phyloP scores from a whole-genome alignment of 1,140 invertebrate species.

The Drosophila ananassae region DNA sequence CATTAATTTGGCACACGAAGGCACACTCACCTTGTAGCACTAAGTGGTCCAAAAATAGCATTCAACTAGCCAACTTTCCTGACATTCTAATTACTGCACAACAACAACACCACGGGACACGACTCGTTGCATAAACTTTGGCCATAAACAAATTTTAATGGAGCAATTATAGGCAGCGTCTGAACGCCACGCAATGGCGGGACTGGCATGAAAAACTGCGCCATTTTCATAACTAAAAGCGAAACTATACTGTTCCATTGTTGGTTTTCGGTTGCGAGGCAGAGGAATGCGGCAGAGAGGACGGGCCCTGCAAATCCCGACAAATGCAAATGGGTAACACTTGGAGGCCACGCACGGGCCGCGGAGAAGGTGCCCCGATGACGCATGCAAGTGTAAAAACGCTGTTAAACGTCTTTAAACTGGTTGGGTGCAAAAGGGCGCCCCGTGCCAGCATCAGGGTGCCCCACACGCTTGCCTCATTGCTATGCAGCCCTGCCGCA shows the following conservation, averaged over 20 bases:
- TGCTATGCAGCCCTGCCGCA: constrained; percentile 56
- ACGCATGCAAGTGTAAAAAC: constrained; percentile 67
- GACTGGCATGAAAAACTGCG: constrained; percentile 28
- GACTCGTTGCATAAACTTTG: constrained; percentile 70
- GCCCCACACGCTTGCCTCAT: constrained; percentile 34
- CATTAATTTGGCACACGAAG: background rate
- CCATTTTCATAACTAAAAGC: constrained; percentile 67
- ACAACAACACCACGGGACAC: constrained; percentile 34
- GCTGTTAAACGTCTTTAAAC: constrained; percentile 58
- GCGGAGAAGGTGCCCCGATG: constrained; percentile 53
- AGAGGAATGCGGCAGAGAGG: background rate
- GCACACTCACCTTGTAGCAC: background rate
- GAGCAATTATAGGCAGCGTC: constrained; percentile 80
- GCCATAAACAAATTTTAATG: constrained; percentile 80
- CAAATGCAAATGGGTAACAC: constrained; percentile 79
- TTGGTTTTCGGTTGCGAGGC: background rate
- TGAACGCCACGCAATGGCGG: constrained; percentile 59
- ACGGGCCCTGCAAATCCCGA: constrained; percentile 13
- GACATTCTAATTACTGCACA: constrained; percentile 72
- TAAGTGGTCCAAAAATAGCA: constrained; percentile 56
- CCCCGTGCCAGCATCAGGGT: background rate
- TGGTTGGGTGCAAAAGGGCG: background rate
- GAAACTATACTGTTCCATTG: constrained; percentile 63
- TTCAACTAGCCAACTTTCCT: constrained; percentile 34
- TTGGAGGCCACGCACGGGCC: constrained; percentile 60